phyloP scores from a whole-genome alignment of 2,113 vertebrate genomes.

The Salvelinus sp. region DNA sequence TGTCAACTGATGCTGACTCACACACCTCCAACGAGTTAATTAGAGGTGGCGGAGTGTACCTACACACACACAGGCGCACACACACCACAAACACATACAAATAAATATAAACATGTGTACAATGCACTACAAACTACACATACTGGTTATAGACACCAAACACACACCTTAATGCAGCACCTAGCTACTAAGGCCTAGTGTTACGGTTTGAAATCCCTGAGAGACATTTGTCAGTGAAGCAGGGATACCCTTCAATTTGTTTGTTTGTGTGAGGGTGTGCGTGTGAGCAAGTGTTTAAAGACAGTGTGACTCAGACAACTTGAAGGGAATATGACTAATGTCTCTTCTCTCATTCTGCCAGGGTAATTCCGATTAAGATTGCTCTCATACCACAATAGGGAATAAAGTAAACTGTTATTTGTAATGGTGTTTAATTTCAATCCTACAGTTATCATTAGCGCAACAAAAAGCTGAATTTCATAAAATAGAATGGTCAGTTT shows the following conservation, averaged over 20 bases:
- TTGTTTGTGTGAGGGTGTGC: slow-evolving; percentile 11
- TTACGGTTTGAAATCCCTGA: slow-evolving; percentile 20
- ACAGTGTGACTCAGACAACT: too few species aligned
- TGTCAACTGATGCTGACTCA: slow-evolving; percentile 72
- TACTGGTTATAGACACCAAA: slow-evolving; percentile 10
- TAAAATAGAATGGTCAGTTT: too few species aligned
- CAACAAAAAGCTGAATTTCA: too few species aligned
- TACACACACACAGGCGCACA: slow-evolving; percentile 2
- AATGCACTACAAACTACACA: slow-evolving; percentile 43
- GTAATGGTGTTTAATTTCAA: too few species aligned
- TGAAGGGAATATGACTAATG: too few species aligned
- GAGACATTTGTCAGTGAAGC: slow-evolving; percentile 19
- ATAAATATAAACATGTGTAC: slow-evolving; percentile 67
- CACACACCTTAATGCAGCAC: not conserved
- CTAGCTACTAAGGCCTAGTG: not conserved
- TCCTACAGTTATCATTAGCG: too few species aligned
- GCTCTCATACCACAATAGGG: too few species aligned
- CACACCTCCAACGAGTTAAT: slow-evolving; percentile 63
- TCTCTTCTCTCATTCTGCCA: too few species aligned
- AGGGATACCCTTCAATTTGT: not conserved
- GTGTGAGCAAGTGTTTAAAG: slow-evolving; percentile 16
- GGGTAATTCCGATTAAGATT: too few species aligned
- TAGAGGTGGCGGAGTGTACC: slow-evolving; percentile 66
- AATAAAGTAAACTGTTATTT: too few species aligned
- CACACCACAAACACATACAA: not conserved